phyloP scores from a whole-genome alignment of 1,140 invertebrate genomes.

The Samia ricini region DNA sequence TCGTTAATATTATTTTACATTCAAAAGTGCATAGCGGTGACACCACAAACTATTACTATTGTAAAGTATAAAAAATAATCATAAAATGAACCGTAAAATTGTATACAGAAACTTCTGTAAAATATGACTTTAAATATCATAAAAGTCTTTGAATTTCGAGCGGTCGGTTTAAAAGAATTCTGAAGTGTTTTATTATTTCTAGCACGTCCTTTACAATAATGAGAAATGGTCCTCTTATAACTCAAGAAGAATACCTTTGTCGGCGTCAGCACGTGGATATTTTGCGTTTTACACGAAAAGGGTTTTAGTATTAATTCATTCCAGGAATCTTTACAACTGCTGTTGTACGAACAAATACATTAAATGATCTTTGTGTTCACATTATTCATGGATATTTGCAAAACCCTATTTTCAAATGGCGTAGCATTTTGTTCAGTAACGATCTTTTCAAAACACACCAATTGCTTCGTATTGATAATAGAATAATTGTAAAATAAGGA shows the following conservation, averaged over 20 bases:
- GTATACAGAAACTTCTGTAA: conserved; percentile 30
- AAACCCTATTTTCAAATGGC: neutral
- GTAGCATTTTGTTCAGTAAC: neutral
- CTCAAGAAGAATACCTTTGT: conserved; percentile 35
- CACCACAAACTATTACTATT: conserved; percentile 42
- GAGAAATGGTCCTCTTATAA: conserved; percentile 26
- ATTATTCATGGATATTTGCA: conserved; percentile 24
- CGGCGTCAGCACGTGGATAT: conserved; percentile 52
- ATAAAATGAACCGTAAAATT: conserved; percentile 36
- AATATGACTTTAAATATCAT: conserved; percentile 60
- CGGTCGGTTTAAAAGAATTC: conserved; percentile 35
- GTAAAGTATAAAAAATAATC: conserved; percentile 30
- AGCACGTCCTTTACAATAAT: conserved; percentile 48
- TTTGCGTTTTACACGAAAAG: conserved; percentile 44
- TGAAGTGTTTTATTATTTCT: conserved; percentile 54
- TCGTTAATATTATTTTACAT: conserved; percentile 34
- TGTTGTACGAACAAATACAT: conserved; percentile 23
- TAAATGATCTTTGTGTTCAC: conserved; percentile 23
- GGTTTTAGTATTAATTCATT: conserved; percentile 38
- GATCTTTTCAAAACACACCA: neutral
- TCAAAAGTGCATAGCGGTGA: conserved; percentile 53
- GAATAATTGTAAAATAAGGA: neutral
- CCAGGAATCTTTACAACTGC: conserved; percentile 30
- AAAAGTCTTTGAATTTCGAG: conserved; percentile 35
- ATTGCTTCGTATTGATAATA: neutral